These are phyloP conservation scores for Carcina quercana DNA, from an alignment of 2,888 invertebrate genomes.

Conservation along the genomic window DNA sequence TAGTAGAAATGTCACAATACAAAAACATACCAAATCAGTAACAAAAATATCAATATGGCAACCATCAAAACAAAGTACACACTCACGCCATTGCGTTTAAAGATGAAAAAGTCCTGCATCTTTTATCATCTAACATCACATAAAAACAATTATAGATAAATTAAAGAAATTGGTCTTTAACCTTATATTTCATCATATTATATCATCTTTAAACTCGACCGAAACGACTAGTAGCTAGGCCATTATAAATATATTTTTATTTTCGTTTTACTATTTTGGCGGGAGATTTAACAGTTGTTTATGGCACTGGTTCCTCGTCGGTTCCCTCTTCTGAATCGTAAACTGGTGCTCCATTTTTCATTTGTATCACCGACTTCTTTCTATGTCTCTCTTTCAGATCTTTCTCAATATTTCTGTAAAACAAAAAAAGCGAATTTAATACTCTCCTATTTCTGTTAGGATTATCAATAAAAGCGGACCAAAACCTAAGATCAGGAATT, in stretches of 20 bases:
- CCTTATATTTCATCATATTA: too few species aligned
- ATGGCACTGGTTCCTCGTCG: slow-evolving; percentile 79
- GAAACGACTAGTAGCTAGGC: not conserved
- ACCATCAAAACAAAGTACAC: slow-evolving; percentile 35
- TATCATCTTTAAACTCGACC: too few species aligned
- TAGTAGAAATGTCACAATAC: too few species aligned
- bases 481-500: too few species aligned
- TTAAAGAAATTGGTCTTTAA: slow-evolving; percentile 36
- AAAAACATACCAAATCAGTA: slow-evolving; percentile 16
- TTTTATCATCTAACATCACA: slow-evolving; percentile 34
- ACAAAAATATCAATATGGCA: slow-evolving; percentile 49
- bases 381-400: slow-evolving; percentile 71
- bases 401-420: slow-evolving; percentile 55
- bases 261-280: slow-evolving; percentile 3
- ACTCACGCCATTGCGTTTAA: slow-evolving; percentile 9
- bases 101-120: slow-evolving; percentile 24
- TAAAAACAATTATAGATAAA: slow-evolving; percentile 48
- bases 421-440: not conserved
- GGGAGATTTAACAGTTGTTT: slow-evolving; percentile 32
- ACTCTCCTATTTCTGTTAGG: too few species aligned
- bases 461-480: too few species aligned
- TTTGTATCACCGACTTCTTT: slow-evolving; percentile 75
- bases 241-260: not conserved
- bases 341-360: slow-evolving; percentile 70
- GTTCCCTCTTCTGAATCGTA: slow-evolving; percentile 77